Percentiles rank a stretch among this genome's conserved stretches.
Conservation (phyloP, 1,140 invertebrate genomes). For the Charaxes varanes region DNA sequence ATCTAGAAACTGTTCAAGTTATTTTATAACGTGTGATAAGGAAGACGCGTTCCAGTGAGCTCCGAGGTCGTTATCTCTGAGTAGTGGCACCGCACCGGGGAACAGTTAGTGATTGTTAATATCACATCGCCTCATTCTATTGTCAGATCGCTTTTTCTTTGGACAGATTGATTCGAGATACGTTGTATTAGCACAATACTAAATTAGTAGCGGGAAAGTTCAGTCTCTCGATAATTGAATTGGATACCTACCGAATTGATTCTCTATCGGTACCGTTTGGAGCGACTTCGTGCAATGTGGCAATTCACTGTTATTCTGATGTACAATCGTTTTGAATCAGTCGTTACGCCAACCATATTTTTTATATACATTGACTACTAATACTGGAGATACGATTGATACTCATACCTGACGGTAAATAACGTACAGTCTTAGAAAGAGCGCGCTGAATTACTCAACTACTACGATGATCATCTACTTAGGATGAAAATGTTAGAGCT, state of each 20-base stretch:
- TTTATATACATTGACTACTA: not conserved
- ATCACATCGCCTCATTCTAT: conserved; percentile 54
- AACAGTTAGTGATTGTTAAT: conserved; percentile 62
- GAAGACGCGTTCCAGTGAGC: conserved; percentile 12
- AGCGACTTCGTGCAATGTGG: conserved; percentile 39
- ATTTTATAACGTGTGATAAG: conserved; percentile 13
- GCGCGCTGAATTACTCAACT: no score
- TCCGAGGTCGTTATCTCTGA: conserved; percentile 9
- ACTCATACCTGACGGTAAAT: no score
- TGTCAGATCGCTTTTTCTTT: conserved; percentile 58
- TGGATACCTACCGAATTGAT: conserved; percentile 46
- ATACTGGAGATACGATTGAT: no score
- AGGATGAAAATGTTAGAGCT: no score
- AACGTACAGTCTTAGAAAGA: no score
- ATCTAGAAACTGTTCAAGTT: conserved; percentile 5
- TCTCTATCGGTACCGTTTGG: conserved; percentile 48
- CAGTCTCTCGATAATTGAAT: conserved; percentile 59
- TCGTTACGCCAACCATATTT: conserved; percentile 4
- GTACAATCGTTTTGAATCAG: conserved; percentile 34
- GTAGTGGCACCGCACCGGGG: conserved; percentile 32
- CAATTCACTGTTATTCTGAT: conserved; percentile 38
- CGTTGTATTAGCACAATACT: conserved; percentile 52
- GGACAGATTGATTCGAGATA: conserved; percentile 56
- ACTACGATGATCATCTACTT: no score
- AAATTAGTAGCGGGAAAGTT: conserved; percentile 62